Base-by-base conservation (phyloP, 1,140 invertebrate genomes). In the Lasioglossum albipes region DNA sequence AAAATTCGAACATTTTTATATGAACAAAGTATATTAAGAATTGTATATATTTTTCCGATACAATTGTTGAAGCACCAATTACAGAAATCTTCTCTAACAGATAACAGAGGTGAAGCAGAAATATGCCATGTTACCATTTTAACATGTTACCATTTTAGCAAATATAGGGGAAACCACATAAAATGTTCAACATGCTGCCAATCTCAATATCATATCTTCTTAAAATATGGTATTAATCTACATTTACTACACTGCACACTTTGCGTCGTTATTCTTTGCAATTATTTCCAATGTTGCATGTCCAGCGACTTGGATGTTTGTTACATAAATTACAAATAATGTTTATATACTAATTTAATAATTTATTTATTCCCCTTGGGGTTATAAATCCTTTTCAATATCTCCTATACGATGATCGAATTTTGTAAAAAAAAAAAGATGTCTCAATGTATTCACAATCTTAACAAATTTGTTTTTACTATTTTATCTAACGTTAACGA, bases 141-240 rank as follows among this genome's bases (percentile, higher is more conserved):
- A 59, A 67, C 45, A 18, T 86, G 69, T 70, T 86, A 81, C 83
- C 81, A 84, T 76, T 61, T 81, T 82, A 77, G 65, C 72, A 70
- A 82, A 70, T 82, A 82, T 88, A 90, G 84, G 85, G 80, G 89
- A 90, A 88, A 89, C 81, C 80, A 85, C 81, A 71, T 85, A 84
- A 89, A 86, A 90, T 86, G 85, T 90, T 90, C 80, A 90, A 89
- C 81, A 87, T 85, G 88, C 88, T 90, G 89, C 88, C 89, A 91
- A 90, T 89, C 75, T 86, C 74, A 81, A 84, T 85, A 88, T 90
- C 89, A 89, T 89, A 89, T 88, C 82, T 88, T 80, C 75, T 79
- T 72, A 79, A 81, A 77, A 74, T 77, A 66, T 52, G 74, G 77
- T 75, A 75, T 86, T 84, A 82, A 86, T 79, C 81, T 70, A 45